Percentiles rank a stretch among this genome's conserved stretches.
phyloP scores from a whole-genome alignment of 1,140 invertebrate genomes.

The Rhysida immarginata region DNA sequence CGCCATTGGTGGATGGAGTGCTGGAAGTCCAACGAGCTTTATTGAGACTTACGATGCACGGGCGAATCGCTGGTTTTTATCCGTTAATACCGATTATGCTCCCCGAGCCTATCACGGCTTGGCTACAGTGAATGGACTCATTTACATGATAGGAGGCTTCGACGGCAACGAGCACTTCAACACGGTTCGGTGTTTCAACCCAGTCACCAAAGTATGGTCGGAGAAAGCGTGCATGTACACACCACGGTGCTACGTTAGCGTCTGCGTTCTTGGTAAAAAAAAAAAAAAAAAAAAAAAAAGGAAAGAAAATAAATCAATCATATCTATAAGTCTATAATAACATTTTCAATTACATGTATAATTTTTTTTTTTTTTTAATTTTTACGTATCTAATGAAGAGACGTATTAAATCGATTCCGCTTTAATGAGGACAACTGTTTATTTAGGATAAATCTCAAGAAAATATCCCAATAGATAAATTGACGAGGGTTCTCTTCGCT shows the following conservation, averaged over 20 bases:
- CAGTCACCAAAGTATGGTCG: conserved; percentile 42
- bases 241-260: conserved; percentile 53
- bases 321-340: too few relatives aligned
- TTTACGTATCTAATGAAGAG: too few relatives aligned
- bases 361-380: too few relatives aligned
- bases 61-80: conserved; percentile 39
- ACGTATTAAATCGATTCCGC: too few relatives aligned
- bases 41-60: conserved; percentile 55
- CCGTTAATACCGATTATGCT: conserved; percentile 40
- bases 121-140: conserved; percentile 44
- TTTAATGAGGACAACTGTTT: too few relatives aligned
- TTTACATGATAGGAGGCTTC: conserved; percentile 63
- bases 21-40: conserved; percentile 56
- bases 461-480: too few relatives aligned
- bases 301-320: too few relatives aligned
- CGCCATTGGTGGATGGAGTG: conserved; percentile 61
- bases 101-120: conserved; percentile 59
- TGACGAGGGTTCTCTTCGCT: too few relatives aligned
- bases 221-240: conserved; percentile 57
- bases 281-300: too few relatives aligned
- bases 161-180: conserved; percentile 56
- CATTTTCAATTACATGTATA: too few relatives aligned
- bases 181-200: conserved; percentile 48
- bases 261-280: conserved; percentile 45
- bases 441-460: too few relatives aligned